Base-by-base conservation (phyloP, 2,888 invertebrate genomes). In the Cryptosula pallasiana region DNA sequence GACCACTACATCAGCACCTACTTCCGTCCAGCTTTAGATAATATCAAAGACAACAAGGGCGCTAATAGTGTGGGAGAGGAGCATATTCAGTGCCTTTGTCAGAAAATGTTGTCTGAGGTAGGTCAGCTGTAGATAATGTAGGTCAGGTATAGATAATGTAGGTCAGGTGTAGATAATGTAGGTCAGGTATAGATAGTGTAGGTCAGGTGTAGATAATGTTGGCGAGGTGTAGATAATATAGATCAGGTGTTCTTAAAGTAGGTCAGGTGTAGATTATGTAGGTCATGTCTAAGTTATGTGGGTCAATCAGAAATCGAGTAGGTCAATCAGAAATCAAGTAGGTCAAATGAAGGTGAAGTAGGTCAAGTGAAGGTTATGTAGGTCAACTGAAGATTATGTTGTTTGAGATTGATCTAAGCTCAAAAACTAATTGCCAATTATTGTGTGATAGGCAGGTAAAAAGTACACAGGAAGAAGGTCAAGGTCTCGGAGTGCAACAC, bases 1-100 rank as follows among this genome's bases (percentile, higher is more conserved):
- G 90, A 90, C 78, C 91, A 90, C 80, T 92, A 92, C 85, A 86
- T 92, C 74, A 90, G 92, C 91, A 90, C 90, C 87, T 92, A 90
- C 85, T 91, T 92, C 86, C 90, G 90, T 79, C 91, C 91, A 75
- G 92, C 91, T 74, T 89, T 92, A 54, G 89, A 89, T 76, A 92
- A 92, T 80, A 91, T 92, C 77, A 88, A 89, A 79, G 86, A 88
- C 76, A 92, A 92, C 85, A 87, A 91, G 79, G 92, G 91, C 1
- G 89, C 89, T 79, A 90, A 90, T 79, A 75, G 81, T 36, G 90
- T 92, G 13, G 89, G 89, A 76, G 91, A 91, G 82, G 91, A 92
- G 81, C 90, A 91, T 85, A 78, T 88, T 27, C 83, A 83, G 35
- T 90, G 90, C 74, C 90, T 92, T 16, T 92, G 91, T 81, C 87